phyloP scores from a whole-genome alignment of 1,140 invertebrate species.

The Cydia fagiglandana region DNA sequence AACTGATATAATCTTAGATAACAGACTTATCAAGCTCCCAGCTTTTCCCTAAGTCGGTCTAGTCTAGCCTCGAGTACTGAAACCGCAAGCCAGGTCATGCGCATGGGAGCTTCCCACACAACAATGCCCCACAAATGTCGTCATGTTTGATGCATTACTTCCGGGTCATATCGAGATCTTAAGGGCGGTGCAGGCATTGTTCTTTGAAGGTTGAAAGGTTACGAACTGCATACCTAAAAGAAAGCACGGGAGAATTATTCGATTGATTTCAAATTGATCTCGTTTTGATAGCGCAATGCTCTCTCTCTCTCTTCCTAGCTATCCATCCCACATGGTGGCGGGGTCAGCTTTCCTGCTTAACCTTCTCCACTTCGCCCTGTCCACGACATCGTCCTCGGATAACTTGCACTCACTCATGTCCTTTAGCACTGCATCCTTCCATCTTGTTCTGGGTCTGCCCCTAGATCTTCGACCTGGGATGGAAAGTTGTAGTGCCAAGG shows the following conservation, averaged over 20 bases:
- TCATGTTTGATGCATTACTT: conserved; percentile 44
- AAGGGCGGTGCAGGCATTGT: conserved; percentile 1
- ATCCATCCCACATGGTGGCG: too few relatives aligned
- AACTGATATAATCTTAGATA: too few relatives aligned
- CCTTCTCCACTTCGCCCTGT: too few relatives aligned
- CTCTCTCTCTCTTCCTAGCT: too few relatives aligned
- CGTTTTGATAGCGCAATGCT: neutral
- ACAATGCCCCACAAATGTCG: conserved; percentile 50
- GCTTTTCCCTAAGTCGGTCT: neutral
- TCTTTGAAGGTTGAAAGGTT: neutral
- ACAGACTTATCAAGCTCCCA: neutral
- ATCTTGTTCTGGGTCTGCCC: too few relatives aligned
- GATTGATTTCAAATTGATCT: neutral
- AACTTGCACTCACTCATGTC: too few relatives aligned
- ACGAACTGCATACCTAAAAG: neutral
- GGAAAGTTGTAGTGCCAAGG: too few relatives aligned
- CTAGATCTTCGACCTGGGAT: too few relatives aligned
- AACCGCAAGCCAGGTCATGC: conserved; percentile 47
- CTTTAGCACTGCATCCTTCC: too few relatives aligned
- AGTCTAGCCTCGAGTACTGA: conserved; percentile 34
- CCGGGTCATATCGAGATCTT: conserved; percentile 30
- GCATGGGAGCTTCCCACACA: conserved; percentile 52
- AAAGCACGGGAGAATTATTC: neutral
- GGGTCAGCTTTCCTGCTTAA: too few relatives aligned
- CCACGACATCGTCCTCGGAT: too few relatives aligned